These are phyloP conservation scores for Lordiphosa clarofinis DNA, from an alignment of 1,140 invertebrate species.

Conservation along the genomic window DNA sequence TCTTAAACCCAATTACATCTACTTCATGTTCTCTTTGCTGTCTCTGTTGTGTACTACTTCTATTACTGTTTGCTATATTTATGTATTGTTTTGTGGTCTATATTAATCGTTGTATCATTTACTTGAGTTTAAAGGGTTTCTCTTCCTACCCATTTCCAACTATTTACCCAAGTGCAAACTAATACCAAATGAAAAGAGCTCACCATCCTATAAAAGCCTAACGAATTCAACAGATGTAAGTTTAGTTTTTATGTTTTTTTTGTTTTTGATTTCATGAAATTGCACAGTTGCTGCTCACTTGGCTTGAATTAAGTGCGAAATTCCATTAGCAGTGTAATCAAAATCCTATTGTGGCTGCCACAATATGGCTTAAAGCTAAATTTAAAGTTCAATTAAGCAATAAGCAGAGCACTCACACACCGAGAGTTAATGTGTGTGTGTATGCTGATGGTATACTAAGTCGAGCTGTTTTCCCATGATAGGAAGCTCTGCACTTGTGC, in stretches of 20 bases:
- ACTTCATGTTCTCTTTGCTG: constrained; percentile 21
- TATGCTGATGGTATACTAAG: constrained; percentile 12
- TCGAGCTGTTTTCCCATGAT: constrained; percentile 24
- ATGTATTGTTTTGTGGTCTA: constrained; percentile 19
- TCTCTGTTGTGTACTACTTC: constrained; percentile 13
- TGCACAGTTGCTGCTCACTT: constrained; percentile 10
- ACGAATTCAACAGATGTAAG: constrained; percentile 75
- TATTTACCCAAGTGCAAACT: constrained; percentile 60
- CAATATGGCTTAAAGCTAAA: constrained; percentile 26
- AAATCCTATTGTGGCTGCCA: constrained; percentile 8
- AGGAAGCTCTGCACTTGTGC: constrained; percentile 50
- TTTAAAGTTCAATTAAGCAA: constrained; percentile 67
- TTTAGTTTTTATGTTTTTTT: constrained; percentile 25
- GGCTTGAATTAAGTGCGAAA: constrained; percentile 50
- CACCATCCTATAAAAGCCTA: constrained; percentile 71
- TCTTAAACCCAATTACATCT: constrained; percentile 24
- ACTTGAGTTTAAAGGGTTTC: not conserved
- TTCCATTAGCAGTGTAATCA: constrained; percentile 39
- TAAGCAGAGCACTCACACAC: constrained; percentile 38
- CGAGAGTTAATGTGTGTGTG: constrained; percentile 14
- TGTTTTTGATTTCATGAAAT: constrained; percentile 29
- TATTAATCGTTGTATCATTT: too few species aligned
- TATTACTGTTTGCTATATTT: constrained; percentile 17
- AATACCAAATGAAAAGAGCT: constrained; percentile 66
- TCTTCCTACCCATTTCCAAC: constrained; percentile 11